phyloP scores from a whole-genome alignment of 2,797 vertebrate genomes.

The Ataeniobius toweri region DNA sequence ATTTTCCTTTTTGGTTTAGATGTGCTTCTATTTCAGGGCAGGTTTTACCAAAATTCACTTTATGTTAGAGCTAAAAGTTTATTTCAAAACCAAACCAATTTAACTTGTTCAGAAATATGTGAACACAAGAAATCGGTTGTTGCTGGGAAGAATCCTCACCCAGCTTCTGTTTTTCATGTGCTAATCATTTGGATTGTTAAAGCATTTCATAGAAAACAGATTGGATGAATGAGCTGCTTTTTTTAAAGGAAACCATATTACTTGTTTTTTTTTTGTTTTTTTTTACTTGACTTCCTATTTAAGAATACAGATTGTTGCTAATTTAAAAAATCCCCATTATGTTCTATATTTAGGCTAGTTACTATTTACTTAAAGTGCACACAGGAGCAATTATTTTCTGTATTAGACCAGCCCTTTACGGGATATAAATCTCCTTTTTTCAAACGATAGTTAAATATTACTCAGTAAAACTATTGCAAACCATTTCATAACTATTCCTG shows the following conservation, averaged over 20 bases:
- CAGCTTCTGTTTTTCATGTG: not conserved
- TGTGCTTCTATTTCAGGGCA: conserved; percentile 7
- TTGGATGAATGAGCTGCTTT: not conserved
- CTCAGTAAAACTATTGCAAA: not conserved
- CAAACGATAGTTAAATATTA: not conserved
- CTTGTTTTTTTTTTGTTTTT: not conserved
- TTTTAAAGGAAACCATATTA: not conserved
- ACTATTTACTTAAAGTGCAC: not conserved
- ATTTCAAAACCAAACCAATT: not conserved
- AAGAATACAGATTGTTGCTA: not conserved
- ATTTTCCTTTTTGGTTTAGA: not conserved
- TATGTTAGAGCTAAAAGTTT: not conserved
- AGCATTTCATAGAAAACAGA: not conserved
- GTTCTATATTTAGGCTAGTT: not conserved
- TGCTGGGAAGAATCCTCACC: not conserved
- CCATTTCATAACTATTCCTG: not conserved
- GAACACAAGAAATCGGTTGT: not conserved
- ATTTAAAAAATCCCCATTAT: not conserved
- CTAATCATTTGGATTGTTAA: not conserved
- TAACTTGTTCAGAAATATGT: not conserved
- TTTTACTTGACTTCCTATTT: not conserved
- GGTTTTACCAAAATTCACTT: conserved; percentile 8
- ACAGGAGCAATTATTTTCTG: not conserved
- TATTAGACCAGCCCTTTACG: not conserved
- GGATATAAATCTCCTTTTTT: not conserved